A percentile compares a stretch with the other conserved stretches of the same genome.
phyloP scores from a whole-genome alignment of 2,113 vertebrate species.

The Crocuta crocuta region DNA sequence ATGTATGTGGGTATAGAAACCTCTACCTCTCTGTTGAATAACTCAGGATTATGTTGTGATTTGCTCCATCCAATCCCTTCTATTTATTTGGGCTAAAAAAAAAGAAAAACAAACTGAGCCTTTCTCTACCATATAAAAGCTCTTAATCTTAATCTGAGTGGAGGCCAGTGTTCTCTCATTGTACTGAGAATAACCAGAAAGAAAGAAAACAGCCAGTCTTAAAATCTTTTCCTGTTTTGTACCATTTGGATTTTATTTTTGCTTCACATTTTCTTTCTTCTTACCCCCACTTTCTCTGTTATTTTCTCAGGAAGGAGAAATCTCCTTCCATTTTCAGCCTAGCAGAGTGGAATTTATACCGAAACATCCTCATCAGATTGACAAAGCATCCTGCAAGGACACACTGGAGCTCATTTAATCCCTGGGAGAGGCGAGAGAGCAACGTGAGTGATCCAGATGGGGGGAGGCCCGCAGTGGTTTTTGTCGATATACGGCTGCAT shows the following conservation, averaged over 20 bases:
- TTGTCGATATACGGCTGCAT: not conserved
- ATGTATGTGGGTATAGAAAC: not conserved
- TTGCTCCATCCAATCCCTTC: not conserved
- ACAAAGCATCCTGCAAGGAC: not conserved
- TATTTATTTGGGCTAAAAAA: not conserved
- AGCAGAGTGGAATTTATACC: not conserved
- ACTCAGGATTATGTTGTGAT: not conserved
- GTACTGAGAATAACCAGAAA: not conserved
- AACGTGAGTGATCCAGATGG: not conserved
- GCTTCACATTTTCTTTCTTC: slow-evolving; percentile 11
- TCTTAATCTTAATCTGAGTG: not conserved
- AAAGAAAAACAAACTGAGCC: not conserved
- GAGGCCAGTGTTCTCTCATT: not conserved
- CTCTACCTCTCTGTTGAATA: not conserved
- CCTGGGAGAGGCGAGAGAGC: not conserved
- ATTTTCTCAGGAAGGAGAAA: not conserved
- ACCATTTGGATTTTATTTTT: not conserved
- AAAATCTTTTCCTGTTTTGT: not conserved
- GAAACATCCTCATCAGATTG: not conserved
- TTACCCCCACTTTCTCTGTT: not conserved
- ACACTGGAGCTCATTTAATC: not conserved
- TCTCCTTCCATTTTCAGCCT: not conserved
- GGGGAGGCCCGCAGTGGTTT: not conserved
- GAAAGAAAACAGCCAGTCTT: not conserved
- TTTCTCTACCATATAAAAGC: not conserved